Conservation (phyloP, 2,888 invertebrate genomes). For the Pemphredon lugubris region DNA sequence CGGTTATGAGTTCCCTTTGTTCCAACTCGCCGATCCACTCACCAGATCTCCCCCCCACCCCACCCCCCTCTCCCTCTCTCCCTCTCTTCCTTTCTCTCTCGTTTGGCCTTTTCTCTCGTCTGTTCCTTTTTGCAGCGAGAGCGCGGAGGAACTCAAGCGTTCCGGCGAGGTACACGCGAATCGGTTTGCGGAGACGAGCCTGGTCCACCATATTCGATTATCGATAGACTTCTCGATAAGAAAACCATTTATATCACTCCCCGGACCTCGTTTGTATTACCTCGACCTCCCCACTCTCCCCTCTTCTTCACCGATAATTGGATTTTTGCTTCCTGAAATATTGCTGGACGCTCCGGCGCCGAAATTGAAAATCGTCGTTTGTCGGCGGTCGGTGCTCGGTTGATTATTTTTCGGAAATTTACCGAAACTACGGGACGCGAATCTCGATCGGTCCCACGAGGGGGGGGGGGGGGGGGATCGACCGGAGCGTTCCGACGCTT, state of each 20-base stretch:
- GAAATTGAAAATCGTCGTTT: too few species aligned
- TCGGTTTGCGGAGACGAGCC: slow-evolving; percentile 14
- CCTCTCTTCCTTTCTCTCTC: slow-evolving; percentile 4
- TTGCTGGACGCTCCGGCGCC: too few species aligned
- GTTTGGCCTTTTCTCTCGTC: neutral
- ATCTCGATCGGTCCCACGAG: too few species aligned
- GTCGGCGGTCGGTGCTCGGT: too few species aligned
- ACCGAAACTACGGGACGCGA: too few species aligned
- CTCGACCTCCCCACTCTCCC: neutral
- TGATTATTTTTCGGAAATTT: too few species aligned
- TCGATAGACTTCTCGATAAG: slow-evolving; percentile 13
- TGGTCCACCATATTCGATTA: slow-evolving; percentile 6
- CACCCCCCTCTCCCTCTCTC: neutral
- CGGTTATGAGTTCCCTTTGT: slow-evolving; percentile 67
- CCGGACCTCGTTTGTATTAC: neutral
- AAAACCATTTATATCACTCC: slow-evolving; percentile 4
- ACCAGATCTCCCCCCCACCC: neutral
- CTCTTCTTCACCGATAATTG: neutral
- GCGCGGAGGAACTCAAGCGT: slow-evolving; percentile 1
- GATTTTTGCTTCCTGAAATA: neutral
- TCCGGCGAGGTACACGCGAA: slow-evolving; percentile 14
- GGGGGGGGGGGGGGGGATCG: too few species aligned
- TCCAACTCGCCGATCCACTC: slow-evolving; percentile 61
- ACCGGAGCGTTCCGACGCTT: too few species aligned
- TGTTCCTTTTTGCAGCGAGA: slow-evolving; percentile 4